Evolutionary conservation across 2,888 invertebrate genomes (phyloP), one percentile per base, ranked within the genome.

Genomic region (Leptothorax acervorum): DNA sequence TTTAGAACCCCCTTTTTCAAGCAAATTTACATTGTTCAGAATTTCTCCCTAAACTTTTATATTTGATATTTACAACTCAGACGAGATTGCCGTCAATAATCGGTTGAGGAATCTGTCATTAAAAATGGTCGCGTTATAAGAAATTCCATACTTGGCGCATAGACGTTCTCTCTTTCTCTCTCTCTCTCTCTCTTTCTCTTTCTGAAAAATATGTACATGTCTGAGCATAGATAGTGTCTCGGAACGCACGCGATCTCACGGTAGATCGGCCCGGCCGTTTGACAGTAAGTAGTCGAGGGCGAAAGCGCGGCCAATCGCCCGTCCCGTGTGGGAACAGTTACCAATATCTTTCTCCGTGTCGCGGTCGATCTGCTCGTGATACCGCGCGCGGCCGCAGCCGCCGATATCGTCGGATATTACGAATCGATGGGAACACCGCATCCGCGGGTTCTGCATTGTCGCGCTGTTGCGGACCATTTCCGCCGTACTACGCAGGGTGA

Each of bases 361-460:
- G 75, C 84, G 87, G 85, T 86, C 88, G 86, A 53, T 45, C 85
- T 39, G 39, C 15, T 66, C 11, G 70, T 85, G 89, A 91, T 88
- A 86, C 28, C 62, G 53, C 60, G 82, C 65, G 48, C 39, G 60
- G 31, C n/a, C 63, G 76, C 63, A 18, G n/a, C 5, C 55, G 57
- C 71, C 85, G 86, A 78, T 86, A 89, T 87, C 76, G 86, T 68
- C 87, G 85, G 90, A 90, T 92, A 91, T 91, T 89, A 86, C 88
- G 83, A 87, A 91, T 91, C 91, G 88, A 91, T 89, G 86, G 88
- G 85, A 84, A 87, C 84, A 48, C 76, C 76, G 71, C 66, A 73
- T 57, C 62, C 78, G 79, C 84, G 73, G 65, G 75, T 78, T 84
- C 78, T 82, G 66, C 88, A 89, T 90, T 88, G 85, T 86, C 85